Conservation (phyloP, 2,113 vertebrate genomes). For the Alethe castanea region DNA sequence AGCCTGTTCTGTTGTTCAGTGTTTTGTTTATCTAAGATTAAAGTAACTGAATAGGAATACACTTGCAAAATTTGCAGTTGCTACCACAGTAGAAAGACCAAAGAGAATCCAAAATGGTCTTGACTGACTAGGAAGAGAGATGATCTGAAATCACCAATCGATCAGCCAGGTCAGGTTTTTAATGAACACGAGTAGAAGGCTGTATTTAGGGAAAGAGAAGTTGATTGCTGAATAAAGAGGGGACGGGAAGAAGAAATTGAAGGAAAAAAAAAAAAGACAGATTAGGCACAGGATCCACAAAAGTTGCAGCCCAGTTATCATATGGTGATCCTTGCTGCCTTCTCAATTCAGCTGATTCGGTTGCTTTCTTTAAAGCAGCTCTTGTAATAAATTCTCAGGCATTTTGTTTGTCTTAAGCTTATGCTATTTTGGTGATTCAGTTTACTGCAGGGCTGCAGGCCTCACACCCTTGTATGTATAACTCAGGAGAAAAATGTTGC, state of each 20-base stretch:
- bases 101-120: neutral
- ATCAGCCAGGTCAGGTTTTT: neutral
- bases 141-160: neutral
- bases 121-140: neutral
- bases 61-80: neutral
- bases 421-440: neutral
- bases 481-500: neutral
- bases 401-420: neutral
- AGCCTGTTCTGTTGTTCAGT: neutral
- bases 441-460: neutral
- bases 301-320: neutral
- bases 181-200: neutral
- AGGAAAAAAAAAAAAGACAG: fast-evolving
- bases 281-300: neutral
- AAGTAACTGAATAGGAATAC: neutral
- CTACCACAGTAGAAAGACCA: neutral
- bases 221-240: neutral
- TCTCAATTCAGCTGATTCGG: neutral
- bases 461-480: neutral
- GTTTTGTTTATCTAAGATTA: neutral
- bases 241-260: neutral
- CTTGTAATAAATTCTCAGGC: neutral
- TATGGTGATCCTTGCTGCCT: neutral
- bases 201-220: neutral
- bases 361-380: neutral